Evolutionary conservation across 2,888 invertebrate genomes (phyloP), one percentile per base, ranked within the genome.

Genomic region (Andrena fulva): DNA sequence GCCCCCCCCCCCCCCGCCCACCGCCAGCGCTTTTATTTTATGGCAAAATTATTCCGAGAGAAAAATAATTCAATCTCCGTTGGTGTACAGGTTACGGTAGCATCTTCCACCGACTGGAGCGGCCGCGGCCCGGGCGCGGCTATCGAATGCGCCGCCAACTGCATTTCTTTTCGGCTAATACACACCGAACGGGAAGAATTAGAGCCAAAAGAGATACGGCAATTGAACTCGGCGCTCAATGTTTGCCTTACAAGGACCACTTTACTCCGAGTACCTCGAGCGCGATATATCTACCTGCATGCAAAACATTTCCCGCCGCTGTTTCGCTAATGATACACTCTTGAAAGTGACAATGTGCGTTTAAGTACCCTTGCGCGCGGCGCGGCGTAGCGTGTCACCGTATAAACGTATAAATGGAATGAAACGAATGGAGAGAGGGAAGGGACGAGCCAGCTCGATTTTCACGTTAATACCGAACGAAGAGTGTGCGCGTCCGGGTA

Each of bases 41-140:
- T 90, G 89, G 90, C 89, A 64, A 87, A 92, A 92, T 91, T 92
- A 92, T 92, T 90, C 92, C 78, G 71, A 82, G 87, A 86, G 92
- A 89, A 91, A 92, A 91, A 92, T 92, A 92, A 92, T 92, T 92
- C 92, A 91, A 92, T 92, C 91, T 92, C 88, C 24, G 62, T 31
- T 64, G 68, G 50, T 73, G 86, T 85, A 85, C 82, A 77, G 85
- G 85, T 84, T 87, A 85, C 80, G 75, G 73, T 63, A 16, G 84
- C 83, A 62, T 80, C 81, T 76, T 75, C 72, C 75, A 63, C 50
- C 62, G 50, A 50, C 33, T 48, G 64, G 80, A 85, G 75, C 66
- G 52, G 62, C 50, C 12, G 3, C 24, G 12, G 16, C 67, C 10
- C 42, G 42, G 42, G 42, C 42, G 42, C 42, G 42, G 42, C 42